Conservation (phyloP, 2,888 invertebrate species). For the Venustoraphidia nigricollis region DNA sequence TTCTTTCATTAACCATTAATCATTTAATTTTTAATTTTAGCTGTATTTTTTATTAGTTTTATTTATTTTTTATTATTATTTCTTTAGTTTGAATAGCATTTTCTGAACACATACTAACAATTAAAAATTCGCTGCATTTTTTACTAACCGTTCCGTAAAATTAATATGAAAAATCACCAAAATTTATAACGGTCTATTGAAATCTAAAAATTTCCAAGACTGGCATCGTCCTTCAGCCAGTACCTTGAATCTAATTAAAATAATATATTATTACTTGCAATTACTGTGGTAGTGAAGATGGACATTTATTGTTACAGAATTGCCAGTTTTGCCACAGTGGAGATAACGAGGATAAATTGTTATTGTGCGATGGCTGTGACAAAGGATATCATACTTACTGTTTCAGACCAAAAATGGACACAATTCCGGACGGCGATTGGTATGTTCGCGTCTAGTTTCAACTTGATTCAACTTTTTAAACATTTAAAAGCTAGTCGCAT, state of each 20-base stretch:
- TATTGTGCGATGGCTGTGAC: constrained; percentile 95
- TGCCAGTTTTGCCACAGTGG: constrained; percentile 96
- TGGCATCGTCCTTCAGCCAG: not conserved
- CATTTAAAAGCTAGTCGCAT: too few species aligned
- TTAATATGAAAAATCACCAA: too few species aligned
- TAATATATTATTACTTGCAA: constrained; percentile 4
- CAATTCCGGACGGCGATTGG: constrained; percentile 97
- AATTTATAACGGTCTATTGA: not conserved
- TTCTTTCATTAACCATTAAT: too few species aligned
- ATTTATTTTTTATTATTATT: too few species aligned
- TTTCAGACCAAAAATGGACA: constrained; percentile 92
- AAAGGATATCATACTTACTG: constrained; percentile 98
- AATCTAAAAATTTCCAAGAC: not conserved
- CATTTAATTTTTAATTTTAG: too few species aligned
- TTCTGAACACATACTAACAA: not conserved
- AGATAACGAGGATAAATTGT: constrained; percentile 87
- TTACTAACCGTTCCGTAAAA: too few species aligned
- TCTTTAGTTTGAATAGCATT: too few species aligned
- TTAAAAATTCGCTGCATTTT: not conserved
- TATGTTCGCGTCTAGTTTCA: constrained; percentile 26
- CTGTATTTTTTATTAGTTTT: too few species aligned
- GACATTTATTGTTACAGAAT: constrained; percentile 45
- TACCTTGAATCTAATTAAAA: constrained; percentile 8
- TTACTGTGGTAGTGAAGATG: too few species aligned
- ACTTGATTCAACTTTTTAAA: not conserved